These are phyloP conservation scores for Coregonus ussuriensis DNA, from an alignment of 2,797 vertebrate genomes.

Conservation along the genomic window DNA sequence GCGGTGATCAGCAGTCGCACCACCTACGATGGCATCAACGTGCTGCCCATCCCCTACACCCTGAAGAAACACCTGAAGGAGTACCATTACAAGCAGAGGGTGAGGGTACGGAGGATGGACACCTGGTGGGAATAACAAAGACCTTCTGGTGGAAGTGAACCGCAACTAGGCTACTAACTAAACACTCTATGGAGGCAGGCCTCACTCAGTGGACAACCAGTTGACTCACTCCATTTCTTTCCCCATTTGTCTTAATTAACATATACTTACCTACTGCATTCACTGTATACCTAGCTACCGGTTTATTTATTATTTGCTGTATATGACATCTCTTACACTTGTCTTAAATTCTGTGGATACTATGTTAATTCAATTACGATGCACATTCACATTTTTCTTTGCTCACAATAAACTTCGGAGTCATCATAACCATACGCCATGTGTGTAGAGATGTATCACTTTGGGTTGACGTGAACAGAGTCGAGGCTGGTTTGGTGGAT, in stretches of 20 bases:
- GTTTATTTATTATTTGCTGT: slow-evolving; percentile 63
- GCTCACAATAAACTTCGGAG: slow-evolving; percentile 64
- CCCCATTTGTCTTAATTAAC: slow-evolving; percentile 36
- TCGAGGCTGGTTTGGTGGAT: neutral
- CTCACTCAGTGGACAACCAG: slow-evolving; percentile 23
- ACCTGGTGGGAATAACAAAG: slow-evolving; percentile 77
- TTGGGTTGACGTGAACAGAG: neutral
- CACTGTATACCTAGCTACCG: slow-evolving; percentile 57
- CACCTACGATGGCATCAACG: slow-evolving; percentile 81
- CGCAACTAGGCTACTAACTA: slow-evolving; percentile 25
- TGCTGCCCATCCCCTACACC: slow-evolving; percentile 79
- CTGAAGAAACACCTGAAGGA: slow-evolving; percentile 86
- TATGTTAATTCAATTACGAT: slow-evolving; percentile 59
- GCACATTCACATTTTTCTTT: slow-evolving; percentile 55
- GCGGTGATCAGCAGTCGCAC: slow-evolving; percentile 79
- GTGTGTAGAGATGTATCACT: slow-evolving; percentile 18
- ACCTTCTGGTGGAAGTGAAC: slow-evolving; percentile 14
- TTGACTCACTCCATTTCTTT: slow-evolving; percentile 12
- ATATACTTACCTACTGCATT: slow-evolving; percentile 19
- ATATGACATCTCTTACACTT: slow-evolving; percentile 49
- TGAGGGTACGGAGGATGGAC: slow-evolving; percentile 80
- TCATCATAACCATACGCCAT: slow-evolving; percentile 41
- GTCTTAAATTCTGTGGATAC: slow-evolving; percentile 50
- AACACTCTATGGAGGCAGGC: slow-evolving; percentile 35
- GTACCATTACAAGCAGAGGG: slow-evolving; percentile 87